A percentile compares a stretch with the other conserved stretches of the same genome.
Evolutionary conservation across 2,888 invertebrate genomes (phyloP).

Genomic region (Zele albiditarsus): DNA sequence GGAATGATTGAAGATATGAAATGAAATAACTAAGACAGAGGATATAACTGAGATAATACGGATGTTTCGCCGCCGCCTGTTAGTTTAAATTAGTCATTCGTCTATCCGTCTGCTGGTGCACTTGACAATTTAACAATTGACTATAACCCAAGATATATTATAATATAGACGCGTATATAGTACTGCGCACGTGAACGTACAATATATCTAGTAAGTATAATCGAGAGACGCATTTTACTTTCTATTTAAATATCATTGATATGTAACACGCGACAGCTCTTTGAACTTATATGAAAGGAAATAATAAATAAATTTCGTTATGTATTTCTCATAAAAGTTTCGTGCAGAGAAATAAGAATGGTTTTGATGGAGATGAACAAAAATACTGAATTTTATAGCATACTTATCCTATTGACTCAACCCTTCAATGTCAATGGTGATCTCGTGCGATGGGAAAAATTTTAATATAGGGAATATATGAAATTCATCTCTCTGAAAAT

Average conservation of each 20-base stretch:
- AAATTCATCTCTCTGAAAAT: too few relatives aligned
- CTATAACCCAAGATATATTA: constrained; percentile 44
- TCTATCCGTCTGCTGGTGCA: constrained; percentile 45
- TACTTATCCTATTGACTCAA: too few relatives aligned
- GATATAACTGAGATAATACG: constrained; percentile 60
- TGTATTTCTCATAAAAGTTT: neutral
- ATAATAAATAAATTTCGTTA: neutral
- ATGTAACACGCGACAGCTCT: neutral
- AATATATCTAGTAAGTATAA: neutral
- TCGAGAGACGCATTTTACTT: neutral
- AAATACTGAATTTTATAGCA: too few relatives aligned
- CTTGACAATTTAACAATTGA: constrained; percentile 62
- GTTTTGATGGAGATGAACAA: too few relatives aligned
- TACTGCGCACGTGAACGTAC: neutral
- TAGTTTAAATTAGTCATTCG: constrained; percentile 45
- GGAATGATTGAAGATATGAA: neutral
- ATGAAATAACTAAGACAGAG: constrained; percentile 21
- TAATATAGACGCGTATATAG: constrained; percentile 10
- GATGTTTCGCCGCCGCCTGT: constrained; percentile 47
- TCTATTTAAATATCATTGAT: neutral
- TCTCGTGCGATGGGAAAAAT: too few relatives aligned
- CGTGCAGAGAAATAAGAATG: too few relatives aligned
- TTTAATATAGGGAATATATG: too few relatives aligned
- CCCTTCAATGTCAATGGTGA: too few relatives aligned
- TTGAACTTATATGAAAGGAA: neutral